Base-by-base conservation (phyloP, 2,888 invertebrate genomes). In the Mythimna loreyi region DNA sequence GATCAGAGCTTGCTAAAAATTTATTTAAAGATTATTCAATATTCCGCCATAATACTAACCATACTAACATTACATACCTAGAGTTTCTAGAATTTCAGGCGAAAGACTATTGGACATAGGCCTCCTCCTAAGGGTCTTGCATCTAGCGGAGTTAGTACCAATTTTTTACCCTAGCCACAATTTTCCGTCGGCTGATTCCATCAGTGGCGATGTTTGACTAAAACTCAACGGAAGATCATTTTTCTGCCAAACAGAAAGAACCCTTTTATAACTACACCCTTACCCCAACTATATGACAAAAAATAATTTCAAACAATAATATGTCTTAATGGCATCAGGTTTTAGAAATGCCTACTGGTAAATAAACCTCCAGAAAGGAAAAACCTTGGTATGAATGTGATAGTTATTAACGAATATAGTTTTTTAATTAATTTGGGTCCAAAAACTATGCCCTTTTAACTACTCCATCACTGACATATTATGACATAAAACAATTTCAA, bases 321-420 rank as follows among this genome's bases (percentile, higher is more conserved):
- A 71, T 71, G 36, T 36, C 16, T 19, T 19, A 63, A 57, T 57
- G 47, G 43, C 8, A 43, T 71, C 43, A 8, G 23, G 45, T 57
- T 45, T 45, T 9, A 3, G 2, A 61, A 49, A 7, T 53, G 16
- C 3, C 13, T 13, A 36, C n/a, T 3, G 5, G 53, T 30, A 62
- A 52, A 21, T n/a, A 49, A n/a, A 57, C 11, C n/a, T 0, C 21
- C 2, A 19, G 0, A 36, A 43, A 9, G 8, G 0, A 3, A n/a
- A 45, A 11, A 3, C 1, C 16, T 43, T 50, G 4, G 25, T 8
- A 36, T 6, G 21, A 72, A 59, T 57, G 50, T 58, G 28, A 25
- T 60, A 49, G 23, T 30, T 9, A 64, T 23, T 36, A 50, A n/a
- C 45, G 5, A 70, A 55, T 33, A 23, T n/a, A n/a, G n/a, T n/a